Evolutionary conservation across 2,113 vertebrate species (phyloP), one percentile per base, ranked within the genome.

Genomic region (Tinamus guttatus): DNA sequence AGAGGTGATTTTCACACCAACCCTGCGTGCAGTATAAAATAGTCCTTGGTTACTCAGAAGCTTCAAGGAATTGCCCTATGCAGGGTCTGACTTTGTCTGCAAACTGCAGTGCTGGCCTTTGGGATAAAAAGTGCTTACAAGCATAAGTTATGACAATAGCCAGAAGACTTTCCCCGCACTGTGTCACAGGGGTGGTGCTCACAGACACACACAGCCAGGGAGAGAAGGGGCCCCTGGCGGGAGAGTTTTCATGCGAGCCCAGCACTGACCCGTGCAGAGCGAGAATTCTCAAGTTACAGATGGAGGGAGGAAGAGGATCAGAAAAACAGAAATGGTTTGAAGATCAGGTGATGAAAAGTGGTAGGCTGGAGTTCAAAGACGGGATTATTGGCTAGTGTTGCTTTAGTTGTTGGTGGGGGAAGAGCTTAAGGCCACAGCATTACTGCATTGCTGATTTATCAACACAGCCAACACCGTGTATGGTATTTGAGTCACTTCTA

Each of bases 401-500:
- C 84, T 87, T 77, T 92, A 75, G 45, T 84, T 90, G 78, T 45
- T 80, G 47, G 68, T 52, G 25, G 28, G 34, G 27, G 25, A 85
- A 89, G 68, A 58, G 89, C 86, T 92, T 94, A 84, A 82, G 88
- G 90, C 75, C 71, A 78, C 9, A 62, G 54, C 59, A 82, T 95
- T 85, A 86, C 60, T 92, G 68, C 64, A 86, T 82, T 92, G 63
- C 75, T 85, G 91, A 81, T 89, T 95, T 94, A 95, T 89, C 78
- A 76, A 86, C 83, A 76, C 70, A 93, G 90, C 81, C 70, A 63
- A 88, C 54, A 16, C 49, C 67, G 82, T 81, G 78, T 77, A 95
- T 64, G 84, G 74, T 85, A 75, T 76, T 95, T 84, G 93, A 96
- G 94, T 90, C 95, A 40, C 92, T 94, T 96, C 90, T 94, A 87